phyloP scores from a whole-genome alignment of 30 jellyfish, hydroid and myxozoan genomes.

The Phacellophora camtschatica region DNA sequence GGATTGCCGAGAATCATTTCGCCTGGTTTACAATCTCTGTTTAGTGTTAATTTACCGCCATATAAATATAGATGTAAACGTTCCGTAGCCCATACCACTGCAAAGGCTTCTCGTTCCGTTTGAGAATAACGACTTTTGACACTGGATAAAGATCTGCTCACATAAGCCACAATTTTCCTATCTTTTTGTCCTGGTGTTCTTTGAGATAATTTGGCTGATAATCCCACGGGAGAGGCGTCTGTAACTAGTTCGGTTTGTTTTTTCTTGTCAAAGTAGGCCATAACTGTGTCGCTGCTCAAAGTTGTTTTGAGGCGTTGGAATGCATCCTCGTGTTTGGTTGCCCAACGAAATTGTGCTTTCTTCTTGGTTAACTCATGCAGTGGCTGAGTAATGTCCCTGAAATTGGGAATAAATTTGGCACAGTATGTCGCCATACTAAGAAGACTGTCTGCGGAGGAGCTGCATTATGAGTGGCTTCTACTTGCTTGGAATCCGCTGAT shows the following conservation, averaged over 20 bases:
- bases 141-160: neutral
- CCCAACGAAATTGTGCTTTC: neutral
- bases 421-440: constrained; percentile 1
- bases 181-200: neutral
- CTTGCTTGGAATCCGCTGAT: no score
- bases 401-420: neutral
- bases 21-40: constrained; percentile 29
- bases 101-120: neutral
- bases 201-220: constrained; percentile 58
- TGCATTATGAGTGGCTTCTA: no score
- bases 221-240: constrained; percentile 68
- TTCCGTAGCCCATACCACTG: constrained; percentile 38
- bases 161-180: neutral
- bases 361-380: neutral
- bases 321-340: neutral
- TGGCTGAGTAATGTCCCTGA: neutral
- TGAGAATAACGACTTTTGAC: neutral
- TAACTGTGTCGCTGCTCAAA: neutral
- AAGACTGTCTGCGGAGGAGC: no score
- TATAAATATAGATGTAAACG: neutral
- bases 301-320: neutral
- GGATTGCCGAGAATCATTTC: constrained; percentile 7
- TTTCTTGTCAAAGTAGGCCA: neutral
- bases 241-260: neutral
- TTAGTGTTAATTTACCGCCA: neutral